Evolutionary conservation across 2,113 vertebrate species (phyloP).

Genomic region (Microtus pennsylvanicus): DNA sequence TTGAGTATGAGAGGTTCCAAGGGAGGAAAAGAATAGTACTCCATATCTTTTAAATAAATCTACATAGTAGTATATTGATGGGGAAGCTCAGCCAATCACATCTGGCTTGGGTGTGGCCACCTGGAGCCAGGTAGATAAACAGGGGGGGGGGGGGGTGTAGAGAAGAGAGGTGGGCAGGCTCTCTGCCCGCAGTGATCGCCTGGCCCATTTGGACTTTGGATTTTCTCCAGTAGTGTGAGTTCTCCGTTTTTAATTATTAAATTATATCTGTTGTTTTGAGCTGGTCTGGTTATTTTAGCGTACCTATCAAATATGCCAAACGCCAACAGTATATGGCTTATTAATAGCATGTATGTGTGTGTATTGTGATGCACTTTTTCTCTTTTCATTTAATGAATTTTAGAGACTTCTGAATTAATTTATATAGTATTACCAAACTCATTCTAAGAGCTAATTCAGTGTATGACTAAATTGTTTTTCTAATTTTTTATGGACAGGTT

Average conservation of each 20-base stretch:
- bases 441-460: background rate
- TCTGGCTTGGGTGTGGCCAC: too few relatives aligned
- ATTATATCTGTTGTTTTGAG: too few relatives aligned
- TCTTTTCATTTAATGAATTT: background rate
- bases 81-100: too few relatives aligned
- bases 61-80: background rate
- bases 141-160: too few relatives aligned
- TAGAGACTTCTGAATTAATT: background rate
- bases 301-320: too few relatives aligned
- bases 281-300: too few relatives aligned
- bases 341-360: background rate
- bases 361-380: background rate
- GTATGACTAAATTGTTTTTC: background rate
- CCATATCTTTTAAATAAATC: background rate
- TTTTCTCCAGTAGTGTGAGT: too few relatives aligned
- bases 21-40: background rate
- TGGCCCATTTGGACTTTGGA: too few relatives aligned
- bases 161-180: too few relatives aligned
- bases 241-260: too few relatives aligned
- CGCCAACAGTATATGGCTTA: background rate
- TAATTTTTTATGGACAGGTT: background rate
- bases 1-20: background rate
- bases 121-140: too few relatives aligned
- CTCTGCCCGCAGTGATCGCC: too few relatives aligned
- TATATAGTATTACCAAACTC: background rate